Conservation (phyloP, 2,888 invertebrate genomes). For the Ophioninae sp. region DNA sequence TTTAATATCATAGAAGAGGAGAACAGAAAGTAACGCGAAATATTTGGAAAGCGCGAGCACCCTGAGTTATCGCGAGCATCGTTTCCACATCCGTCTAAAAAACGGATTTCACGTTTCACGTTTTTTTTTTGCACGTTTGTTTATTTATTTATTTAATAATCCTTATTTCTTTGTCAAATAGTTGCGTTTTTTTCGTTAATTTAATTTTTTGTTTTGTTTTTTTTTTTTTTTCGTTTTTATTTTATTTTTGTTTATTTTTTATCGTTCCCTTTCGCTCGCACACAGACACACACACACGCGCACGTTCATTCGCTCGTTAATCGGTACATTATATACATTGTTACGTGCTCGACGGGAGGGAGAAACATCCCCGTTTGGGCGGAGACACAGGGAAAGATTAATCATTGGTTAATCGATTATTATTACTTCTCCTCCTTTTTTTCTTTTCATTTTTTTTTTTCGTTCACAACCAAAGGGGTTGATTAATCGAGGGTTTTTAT, state of each 20-base stretch:
- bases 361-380: slow-evolving; percentile 25
- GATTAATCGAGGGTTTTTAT: not conserved
- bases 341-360: slow-evolving; percentile 55
- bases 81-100: slow-evolving; percentile 44
- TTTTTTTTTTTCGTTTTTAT: slow-evolving; percentile 33
- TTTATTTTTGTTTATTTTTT: slow-evolving; percentile 5
- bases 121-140: not conserved
- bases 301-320: slow-evolving; percentile 53
- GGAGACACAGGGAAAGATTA: slow-evolving; percentile 29
- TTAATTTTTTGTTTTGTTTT: slow-evolving; percentile 25
- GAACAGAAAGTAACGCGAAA: slow-evolving; percentile 6
- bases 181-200: slow-evolving; percentile 3
- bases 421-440: not conserved
- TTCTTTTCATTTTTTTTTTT: slow-evolving; percentile 3
- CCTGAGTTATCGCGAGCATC: slow-evolving; percentile 63
- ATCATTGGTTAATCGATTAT: too few species aligned
- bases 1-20: not conserved
- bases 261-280: slow-evolving; percentile 42
- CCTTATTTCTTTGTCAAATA: not conserved
- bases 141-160: not conserved
- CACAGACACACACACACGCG: not conserved
- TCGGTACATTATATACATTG: slow-evolving; percentile 65
- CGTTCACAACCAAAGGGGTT: not conserved
- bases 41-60: slow-evolving; percentile 48
- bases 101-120: slow-evolving; percentile 1